phyloP scores from a whole-genome alignment of 2,113 vertebrate genomes.

The Neopipo cinnamomea region DNA sequence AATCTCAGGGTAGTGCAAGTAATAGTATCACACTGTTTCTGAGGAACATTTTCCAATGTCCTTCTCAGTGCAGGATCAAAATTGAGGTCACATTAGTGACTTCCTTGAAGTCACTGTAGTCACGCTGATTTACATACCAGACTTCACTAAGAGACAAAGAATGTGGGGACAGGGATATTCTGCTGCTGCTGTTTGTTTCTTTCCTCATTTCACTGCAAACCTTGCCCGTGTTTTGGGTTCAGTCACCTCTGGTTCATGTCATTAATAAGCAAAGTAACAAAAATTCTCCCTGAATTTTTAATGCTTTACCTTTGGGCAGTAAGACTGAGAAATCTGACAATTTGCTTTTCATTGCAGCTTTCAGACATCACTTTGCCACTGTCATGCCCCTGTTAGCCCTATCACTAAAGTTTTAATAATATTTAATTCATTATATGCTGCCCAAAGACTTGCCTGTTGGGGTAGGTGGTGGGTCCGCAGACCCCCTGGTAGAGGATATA shows the following conservation, averaged over 20 bases:
- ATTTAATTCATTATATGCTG: background rate
- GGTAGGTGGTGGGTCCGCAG: too few relatives aligned
- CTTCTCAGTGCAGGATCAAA: too few relatives aligned
- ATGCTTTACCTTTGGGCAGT: background rate
- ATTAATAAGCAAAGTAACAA: background rate
- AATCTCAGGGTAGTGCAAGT: background rate
- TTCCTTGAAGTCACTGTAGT: background rate
- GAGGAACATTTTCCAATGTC: background rate
- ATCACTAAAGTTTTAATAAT: background rate
- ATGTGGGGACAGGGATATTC: background rate
- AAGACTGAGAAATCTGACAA: background rate
- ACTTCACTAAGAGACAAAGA: background rate
- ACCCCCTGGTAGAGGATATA: too few relatives aligned
- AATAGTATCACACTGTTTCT: background rate
- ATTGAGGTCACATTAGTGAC: background rate
- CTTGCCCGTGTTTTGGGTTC: background rate
- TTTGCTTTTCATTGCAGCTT: background rate
- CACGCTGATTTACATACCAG: too few relatives aligned
- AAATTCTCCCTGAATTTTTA: background rate
- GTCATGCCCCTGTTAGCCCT: background rate
- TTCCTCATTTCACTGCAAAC: background rate
- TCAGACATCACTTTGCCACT: background rate
- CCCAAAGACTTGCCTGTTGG: background rate
- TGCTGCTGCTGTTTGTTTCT: background rate
- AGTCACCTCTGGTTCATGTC: background rate